Conservation (phyloP, 2,113 vertebrate species). For the Mobula birostris region DNA sequence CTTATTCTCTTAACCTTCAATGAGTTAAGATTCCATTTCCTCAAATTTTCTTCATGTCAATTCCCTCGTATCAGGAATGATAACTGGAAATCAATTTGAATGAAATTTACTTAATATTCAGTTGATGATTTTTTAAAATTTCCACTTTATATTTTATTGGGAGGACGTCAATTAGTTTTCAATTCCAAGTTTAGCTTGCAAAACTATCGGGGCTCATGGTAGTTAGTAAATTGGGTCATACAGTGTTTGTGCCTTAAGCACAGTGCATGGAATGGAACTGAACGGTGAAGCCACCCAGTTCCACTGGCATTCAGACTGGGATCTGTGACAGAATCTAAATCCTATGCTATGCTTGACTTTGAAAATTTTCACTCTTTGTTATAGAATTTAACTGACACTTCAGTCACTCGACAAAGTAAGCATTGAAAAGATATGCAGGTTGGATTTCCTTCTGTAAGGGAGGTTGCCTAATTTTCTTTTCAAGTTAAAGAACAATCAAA, state of each 20-base stretch:
- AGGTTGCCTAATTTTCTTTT: neutral
- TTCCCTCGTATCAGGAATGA: too few species aligned
- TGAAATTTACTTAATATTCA: neutral
- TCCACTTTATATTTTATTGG: neutral
- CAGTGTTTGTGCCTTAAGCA: too few species aligned
- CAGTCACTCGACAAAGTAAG: neutral
- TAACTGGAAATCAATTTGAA: neutral
- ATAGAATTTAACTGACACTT: neutral
- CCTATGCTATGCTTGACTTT: neutral
- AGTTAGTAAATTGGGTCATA: too few species aligned
- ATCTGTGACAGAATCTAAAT: too few species aligned
- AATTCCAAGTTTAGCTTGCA: too few species aligned
- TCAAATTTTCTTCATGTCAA: too few species aligned
- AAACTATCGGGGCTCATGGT: too few species aligned
- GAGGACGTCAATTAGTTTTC: too few species aligned
- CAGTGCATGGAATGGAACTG: too few species aligned
- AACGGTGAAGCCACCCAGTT: neutral
- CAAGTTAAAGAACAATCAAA: neutral
- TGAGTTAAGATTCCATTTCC: too few species aligned
- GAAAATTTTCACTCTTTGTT: neutral
- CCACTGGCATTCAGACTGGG: neutral
- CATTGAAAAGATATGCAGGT: neutral
- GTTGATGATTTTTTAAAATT: neutral
- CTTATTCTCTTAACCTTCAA: too few species aligned
- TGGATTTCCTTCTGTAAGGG: neutral